Percentiles rank a stretch among this genome's conserved stretches.
phyloP scores from a whole-genome alignment of 2,888 invertebrate species.

The Lepidocyrtoides sp. region DNA sequence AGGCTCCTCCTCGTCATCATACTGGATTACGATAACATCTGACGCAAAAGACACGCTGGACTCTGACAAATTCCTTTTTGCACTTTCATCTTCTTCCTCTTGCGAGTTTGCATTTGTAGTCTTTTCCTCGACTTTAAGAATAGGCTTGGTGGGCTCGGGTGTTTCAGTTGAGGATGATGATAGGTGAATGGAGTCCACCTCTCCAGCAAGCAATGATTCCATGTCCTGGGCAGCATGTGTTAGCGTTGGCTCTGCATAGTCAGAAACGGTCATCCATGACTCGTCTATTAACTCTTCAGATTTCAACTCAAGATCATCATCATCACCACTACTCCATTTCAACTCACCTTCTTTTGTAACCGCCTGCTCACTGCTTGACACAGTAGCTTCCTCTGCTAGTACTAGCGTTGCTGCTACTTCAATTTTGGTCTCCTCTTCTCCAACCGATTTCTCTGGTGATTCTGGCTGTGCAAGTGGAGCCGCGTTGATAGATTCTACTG shows the following conservation, averaged over 20 bases:
- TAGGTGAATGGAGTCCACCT: conserved; percentile 67
- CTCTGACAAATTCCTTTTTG: conserved; percentile 56
- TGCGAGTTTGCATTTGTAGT: neutral
- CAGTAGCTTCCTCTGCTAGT: neutral
- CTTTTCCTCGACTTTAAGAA: neutral
- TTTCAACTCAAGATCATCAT: conserved; percentile 34
- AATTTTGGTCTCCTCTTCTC: neutral
- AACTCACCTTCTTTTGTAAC: conserved; percentile 59
- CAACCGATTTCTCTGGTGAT: conserved; percentile 23
- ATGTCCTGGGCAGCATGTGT: conserved; percentile 79
- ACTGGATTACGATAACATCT: conserved; percentile 74
- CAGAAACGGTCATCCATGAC: conserved; percentile 76
- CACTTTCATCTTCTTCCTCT: neutral
- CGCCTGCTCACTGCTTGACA: neutral
- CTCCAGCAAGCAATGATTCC: conserved; percentile 75
- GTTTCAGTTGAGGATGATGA: neutral
- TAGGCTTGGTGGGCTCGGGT: neutral
- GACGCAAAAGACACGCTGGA: conserved; percentile 76
- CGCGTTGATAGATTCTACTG: no score
- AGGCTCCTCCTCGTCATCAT: conserved; percentile 55
- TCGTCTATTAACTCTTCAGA: conserved; percentile 64
- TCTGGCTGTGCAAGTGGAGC: conserved; percentile 34
- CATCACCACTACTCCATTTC: neutral
- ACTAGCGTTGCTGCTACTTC: neutral
- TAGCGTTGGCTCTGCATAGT: conserved; percentile 76